Percentiles rank a stretch among this genome's conserved stretches.
Conservation (phyloP, 2,113 vertebrate species). For the Bucco capensis region DNA sequence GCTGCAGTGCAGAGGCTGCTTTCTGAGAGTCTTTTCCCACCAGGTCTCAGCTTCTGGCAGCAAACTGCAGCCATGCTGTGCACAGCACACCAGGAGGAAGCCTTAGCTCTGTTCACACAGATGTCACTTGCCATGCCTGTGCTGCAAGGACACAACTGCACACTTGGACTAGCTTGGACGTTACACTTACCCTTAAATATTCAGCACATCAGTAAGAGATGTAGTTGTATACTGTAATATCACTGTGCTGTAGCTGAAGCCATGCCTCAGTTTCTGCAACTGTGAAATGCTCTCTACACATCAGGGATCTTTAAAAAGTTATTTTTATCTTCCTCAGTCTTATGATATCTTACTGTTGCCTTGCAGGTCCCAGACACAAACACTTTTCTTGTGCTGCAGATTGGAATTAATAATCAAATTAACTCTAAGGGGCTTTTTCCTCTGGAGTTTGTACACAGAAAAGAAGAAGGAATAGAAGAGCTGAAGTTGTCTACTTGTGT, state of each 20-base stretch:
- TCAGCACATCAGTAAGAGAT: not conserved
- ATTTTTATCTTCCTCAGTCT: not conserved
- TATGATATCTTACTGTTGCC: not conserved
- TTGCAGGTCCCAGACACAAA: not conserved
- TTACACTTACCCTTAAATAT: not conserved
- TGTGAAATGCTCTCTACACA: not conserved
- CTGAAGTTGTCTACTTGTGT: not conserved
- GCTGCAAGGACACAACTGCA: not conserved
- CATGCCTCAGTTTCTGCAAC: not conserved
- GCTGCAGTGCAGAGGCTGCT: not conserved
- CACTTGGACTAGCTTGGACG: not conserved
- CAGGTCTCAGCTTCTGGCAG: not conserved
- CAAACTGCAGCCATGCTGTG: not conserved
- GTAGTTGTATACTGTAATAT: not conserved
- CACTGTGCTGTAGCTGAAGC: not conserved
- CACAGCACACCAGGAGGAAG: not conserved
- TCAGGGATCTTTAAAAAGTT: not conserved
- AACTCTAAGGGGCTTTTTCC: not conserved
- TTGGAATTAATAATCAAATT: not conserved
- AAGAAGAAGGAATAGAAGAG: not conserved
- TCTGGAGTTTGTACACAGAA: not conserved
- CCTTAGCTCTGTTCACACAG: not conserved
- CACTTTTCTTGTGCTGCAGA: not conserved
- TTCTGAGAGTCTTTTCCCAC: not conserved
- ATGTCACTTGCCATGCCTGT: fast-evolving